phyloP scores from a whole-genome alignment of 2,113 vertebrate species.

The Clarias magur region DNA sequence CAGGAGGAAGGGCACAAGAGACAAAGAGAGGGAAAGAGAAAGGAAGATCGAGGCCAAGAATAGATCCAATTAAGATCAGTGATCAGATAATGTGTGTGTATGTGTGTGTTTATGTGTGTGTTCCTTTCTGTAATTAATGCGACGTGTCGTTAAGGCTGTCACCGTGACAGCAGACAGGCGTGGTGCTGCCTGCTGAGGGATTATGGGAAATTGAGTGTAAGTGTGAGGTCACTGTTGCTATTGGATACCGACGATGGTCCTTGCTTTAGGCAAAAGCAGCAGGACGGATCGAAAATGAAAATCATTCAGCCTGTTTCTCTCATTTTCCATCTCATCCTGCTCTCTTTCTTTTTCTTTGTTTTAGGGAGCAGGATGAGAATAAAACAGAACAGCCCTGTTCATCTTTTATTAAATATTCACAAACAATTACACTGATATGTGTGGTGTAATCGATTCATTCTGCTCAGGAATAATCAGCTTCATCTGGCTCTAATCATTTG shows the following conservation, averaged over 20 bases:
- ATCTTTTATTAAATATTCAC: not conserved
- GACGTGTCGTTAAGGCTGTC: slow-evolving; percentile 43
- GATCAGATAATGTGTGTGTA: slow-evolving; percentile 57
- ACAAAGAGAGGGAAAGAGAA: not conserved
- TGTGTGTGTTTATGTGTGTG: slow-evolving; percentile 9
- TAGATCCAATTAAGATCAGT: slow-evolving; percentile 70
- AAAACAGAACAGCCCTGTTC: not conserved
- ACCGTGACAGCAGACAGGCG: slow-evolving; percentile 32
- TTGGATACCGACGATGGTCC: slow-evolving; percentile 61
- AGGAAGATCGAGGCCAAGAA: slow-evolving; percentile 57
- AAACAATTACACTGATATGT: not conserved
- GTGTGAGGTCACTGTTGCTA: slow-evolving; percentile 58
- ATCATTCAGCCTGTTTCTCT: slow-evolving; percentile 58
- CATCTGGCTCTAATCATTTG: slow-evolving; percentile 5
- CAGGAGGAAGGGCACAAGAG: not conserved
- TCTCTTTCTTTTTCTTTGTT: slow-evolving; percentile 25
- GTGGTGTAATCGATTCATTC: slow-evolving; percentile 11
- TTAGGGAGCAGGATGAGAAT: slow-evolving; percentile 1
- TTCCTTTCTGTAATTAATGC: slow-evolving; percentile 51
- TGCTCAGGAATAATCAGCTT: slow-evolving; percentile 37
- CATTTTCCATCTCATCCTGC: slow-evolving; percentile 53
- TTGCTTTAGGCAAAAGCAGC: slow-evolving; percentile 42
- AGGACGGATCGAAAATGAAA: slow-evolving; percentile 41
- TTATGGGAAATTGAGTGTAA: slow-evolving; percentile 52
- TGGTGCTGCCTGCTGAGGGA: slow-evolving; percentile 36